Conservation (phyloP, 2,888 invertebrate genomes). For the Trachelus iudaicus region DNA sequence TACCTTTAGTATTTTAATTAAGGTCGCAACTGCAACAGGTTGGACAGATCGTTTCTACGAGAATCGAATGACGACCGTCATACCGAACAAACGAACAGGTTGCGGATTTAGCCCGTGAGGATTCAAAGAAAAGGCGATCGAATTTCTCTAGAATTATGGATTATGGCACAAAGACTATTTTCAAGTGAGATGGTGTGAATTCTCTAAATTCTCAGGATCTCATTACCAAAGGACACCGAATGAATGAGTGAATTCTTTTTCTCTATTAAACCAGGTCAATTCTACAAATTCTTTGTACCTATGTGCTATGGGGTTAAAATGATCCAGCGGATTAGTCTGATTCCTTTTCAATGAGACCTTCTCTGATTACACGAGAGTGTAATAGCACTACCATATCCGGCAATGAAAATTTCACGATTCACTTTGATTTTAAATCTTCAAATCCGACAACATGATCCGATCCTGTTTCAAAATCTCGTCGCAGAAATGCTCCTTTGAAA, state of each 20-base stretch:
- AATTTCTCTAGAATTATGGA: background rate
- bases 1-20: background rate
- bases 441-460: background rate
- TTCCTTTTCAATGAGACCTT: background rate
- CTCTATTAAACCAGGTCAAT: background rate
- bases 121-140: background rate
- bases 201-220: background rate
- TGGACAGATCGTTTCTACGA: background rate
- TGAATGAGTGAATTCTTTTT: background rate
- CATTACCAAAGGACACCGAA: conserved; percentile 1
- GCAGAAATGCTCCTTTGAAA: background rate
- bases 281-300: background rate
- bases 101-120: background rate
- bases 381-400: background rate
- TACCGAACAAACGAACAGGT: background rate
- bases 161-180: background rate
- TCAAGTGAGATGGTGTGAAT: background rate
- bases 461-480: background rate
- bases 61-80: background rate
- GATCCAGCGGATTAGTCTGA: background rate
- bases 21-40: background rate
- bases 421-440: background rate
- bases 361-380: background rate
- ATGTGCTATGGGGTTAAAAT: background rate
- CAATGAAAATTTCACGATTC: background rate